Evolutionary conservation across 2,113 vertebrate species (phyloP), one percentile per base, ranked within the genome.

Genomic region (Naja naja): DNA sequence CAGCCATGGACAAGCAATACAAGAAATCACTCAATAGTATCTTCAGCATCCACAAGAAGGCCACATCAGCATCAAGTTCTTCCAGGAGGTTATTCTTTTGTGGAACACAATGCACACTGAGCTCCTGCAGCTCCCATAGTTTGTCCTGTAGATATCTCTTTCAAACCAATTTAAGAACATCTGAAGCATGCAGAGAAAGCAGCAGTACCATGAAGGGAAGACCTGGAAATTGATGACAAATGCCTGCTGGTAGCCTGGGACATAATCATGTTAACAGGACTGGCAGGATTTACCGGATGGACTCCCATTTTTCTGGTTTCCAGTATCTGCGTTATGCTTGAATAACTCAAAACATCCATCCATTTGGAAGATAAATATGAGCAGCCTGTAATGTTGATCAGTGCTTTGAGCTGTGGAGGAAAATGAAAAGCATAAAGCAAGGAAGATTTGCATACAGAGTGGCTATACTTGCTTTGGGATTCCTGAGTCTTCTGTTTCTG

Each of bases 21-120:
- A 89, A 89, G 92, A 93, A 95, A 94, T 95, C 94, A 92, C 94
- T 92, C 95, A 96, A n/a, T 93, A 25, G 0, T 96, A 93, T 94
- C 94, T 96, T 93, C 91, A 94, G 93, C 91, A 95, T 45, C 64
- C 39, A 49, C 69, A 54, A 94, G 96, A 95, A 87, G 93, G 89
- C 39, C 20, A 9, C 14, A 58, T 47, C 91, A 81, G 10, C 92
- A 92, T 94, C 87, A n/a, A 45, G 54, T n/a, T 0, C 91, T 94
- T 56, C 30, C 69, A 96, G 94, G 95, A 92, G 91, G 90, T 49
- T 43, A 89, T 91, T 39, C 85, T 43, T 4, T 2, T 85, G 34
- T 89, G 87, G 47, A 52, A 5, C 39, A 11, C 69, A 55, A 0
- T 49, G 27, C 89, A 20, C 92, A 89, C 64, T 60, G 90, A 95